Evolutionary conservation across 2,888 invertebrate species (phyloP).

Genomic region (Gisinianus flammeolus): DNA sequence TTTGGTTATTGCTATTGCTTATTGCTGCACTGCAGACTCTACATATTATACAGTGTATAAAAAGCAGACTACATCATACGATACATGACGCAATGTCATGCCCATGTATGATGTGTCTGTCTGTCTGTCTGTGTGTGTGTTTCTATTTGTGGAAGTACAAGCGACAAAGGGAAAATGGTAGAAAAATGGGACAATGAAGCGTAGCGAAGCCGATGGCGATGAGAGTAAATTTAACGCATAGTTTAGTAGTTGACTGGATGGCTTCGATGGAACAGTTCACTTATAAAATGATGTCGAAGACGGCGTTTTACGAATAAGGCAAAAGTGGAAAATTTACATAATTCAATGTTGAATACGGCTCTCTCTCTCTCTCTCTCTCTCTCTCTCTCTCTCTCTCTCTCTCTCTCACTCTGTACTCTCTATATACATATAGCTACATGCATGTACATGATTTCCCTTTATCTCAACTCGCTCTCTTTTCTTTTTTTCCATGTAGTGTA

Average conservation of each 20-base stretch:
- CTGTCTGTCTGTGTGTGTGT: not conserved
- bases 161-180: not conserved
- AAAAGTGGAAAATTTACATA: slow-evolving; percentile 52
- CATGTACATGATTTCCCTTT: too few relatives aligned
- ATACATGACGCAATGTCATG: too few relatives aligned
- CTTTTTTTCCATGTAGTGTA: too few relatives aligned
- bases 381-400: too few relatives aligned
- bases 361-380: too few relatives aligned
- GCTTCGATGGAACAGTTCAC: slow-evolving; percentile 10
- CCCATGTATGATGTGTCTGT: not conserved
- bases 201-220: slow-evolving; percentile 8
- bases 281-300: slow-evolving; percentile 23
- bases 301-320: slow-evolving; percentile 50
- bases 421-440: too few relatives aligned
- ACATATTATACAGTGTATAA: too few relatives aligned
- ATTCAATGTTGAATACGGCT: slow-evolving; percentile 41
- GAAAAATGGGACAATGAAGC: slow-evolving; percentile 6
- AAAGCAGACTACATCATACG: too few relatives aligned
- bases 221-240: slow-evolving; percentile 28
- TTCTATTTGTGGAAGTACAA: not conserved
- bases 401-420: too few relatives aligned
- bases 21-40: too few relatives aligned
- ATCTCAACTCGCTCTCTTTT: slow-evolving; percentile 13
- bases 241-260: slow-evolving; percentile 19
- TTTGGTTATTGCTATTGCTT: too few relatives aligned